Evolutionary conservation across 2,113 vertebrate genomes (phyloP).

Genomic region (Nicator chloris): DNA sequence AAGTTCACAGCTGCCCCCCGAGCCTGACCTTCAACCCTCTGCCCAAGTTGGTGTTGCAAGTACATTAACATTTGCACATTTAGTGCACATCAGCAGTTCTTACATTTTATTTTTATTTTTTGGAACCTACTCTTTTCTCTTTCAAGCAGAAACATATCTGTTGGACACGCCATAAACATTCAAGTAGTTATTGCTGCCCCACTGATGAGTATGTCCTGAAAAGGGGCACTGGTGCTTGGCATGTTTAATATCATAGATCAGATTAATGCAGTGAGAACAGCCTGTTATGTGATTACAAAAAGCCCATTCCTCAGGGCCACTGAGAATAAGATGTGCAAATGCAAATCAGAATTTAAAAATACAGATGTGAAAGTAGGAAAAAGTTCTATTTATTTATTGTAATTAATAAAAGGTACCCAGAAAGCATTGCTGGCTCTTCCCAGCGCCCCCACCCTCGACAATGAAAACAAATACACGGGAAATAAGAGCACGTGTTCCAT

Average conservation of each 20-base stretch:
- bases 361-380: background rate
- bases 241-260: background rate
- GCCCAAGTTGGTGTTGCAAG: background rate
- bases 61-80: constrained; percentile 37
- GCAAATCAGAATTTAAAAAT: background rate
- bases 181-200: background rate
- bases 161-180: background rate
- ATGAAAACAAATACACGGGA: background rate
- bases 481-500: background rate
- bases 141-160: background rate
- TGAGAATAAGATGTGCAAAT: background rate
- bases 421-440: background rate
- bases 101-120: background rate
- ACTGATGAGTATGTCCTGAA: fast-evolving
- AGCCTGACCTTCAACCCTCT: constrained; percentile 53
- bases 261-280: background rate
- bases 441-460: fast-evolving
- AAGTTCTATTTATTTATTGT: background rate
- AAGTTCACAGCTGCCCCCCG: constrained; percentile 46
- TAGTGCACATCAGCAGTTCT: constrained; percentile 21
- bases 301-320: background rate
- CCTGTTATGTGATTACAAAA: background rate
- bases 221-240: background rate
- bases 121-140: background rate
- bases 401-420: background rate